phyloP scores from a whole-genome alignment of 2,113 vertebrate genomes.

The Myxocyprinus asiaticus region DNA sequence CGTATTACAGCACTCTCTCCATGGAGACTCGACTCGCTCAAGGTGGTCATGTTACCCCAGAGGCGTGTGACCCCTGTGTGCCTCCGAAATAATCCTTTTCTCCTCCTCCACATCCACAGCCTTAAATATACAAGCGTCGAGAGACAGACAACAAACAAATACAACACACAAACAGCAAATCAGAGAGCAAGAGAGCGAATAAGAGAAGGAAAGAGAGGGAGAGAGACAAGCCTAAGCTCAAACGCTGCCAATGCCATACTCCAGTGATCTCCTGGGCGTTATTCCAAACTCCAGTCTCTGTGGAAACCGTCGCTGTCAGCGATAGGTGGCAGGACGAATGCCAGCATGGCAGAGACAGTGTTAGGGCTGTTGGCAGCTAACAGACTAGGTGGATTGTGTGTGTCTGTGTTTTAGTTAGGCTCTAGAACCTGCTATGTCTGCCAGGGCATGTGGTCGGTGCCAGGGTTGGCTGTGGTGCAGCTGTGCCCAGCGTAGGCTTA shows the following conservation, averaged over 20 bases:
- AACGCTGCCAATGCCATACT: constrained; percentile 31
- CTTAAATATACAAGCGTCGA: constrained; percentile 27
- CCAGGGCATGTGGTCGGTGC: constrained; percentile 39
- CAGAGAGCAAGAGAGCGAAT: constrained; percentile 13
- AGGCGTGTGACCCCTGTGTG: constrained; percentile 18
- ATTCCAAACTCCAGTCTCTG: constrained; percentile 48
- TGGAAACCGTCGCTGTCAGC: constrained; percentile 53
- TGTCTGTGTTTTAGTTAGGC: constrained; percentile 38
- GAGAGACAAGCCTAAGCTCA: constrained; percentile 34
- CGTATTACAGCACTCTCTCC: background rate
- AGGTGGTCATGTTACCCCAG: constrained; percentile 23
- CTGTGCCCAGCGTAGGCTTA: constrained; percentile 49
- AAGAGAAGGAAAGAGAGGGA: background rate
- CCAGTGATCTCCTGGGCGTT: constrained; percentile 39
- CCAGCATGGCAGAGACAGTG: constrained; percentile 49
- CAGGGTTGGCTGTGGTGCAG: constrained; percentile 53
- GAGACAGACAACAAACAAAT: constrained; percentile 37
- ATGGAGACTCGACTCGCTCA: background rate
- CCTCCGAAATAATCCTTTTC: constrained; percentile 39
- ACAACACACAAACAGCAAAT: constrained; percentile 35
- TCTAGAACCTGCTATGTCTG: constrained; percentile 31
- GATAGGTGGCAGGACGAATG: constrained; percentile 55
- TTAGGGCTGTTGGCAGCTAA: constrained; percentile 35
- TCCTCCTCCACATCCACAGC: constrained; percentile 32
- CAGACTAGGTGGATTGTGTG: constrained; percentile 37